phyloP scores from a whole-genome alignment of 92 coral and sea anemone species.

The Paramuricea clavata region DNA sequence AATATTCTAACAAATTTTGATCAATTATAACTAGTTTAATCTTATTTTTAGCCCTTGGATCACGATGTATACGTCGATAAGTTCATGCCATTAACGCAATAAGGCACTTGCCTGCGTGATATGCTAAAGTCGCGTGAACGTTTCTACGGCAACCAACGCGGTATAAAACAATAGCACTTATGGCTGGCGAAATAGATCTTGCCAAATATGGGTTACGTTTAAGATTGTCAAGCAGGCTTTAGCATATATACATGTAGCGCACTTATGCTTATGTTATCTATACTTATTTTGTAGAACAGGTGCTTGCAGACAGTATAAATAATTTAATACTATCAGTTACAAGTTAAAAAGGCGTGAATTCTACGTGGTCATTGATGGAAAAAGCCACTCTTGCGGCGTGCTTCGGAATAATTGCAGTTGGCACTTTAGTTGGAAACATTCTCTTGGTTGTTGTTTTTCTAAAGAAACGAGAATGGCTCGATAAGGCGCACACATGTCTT shows the following conservation, averaged over 20 bases:
- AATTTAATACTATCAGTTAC: not conserved
- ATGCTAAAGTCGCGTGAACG: not conserved
- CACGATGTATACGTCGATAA: too few species aligned
- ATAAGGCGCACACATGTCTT: conserved; percentile 74
- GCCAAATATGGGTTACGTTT: not conserved
- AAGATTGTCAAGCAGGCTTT: not conserved
- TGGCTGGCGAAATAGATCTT: not conserved
- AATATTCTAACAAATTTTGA: too few species aligned
- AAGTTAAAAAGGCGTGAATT: not conserved
- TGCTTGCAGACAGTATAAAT: too few species aligned
- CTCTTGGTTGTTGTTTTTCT: conserved; percentile 74
- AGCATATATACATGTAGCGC: not conserved
- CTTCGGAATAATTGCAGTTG: conserved; percentile 83
- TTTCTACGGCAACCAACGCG: not conserved
- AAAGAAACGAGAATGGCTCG: conserved; percentile 76
- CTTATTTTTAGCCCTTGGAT: too few species aligned
- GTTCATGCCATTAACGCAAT: too few species aligned
- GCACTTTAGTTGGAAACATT: conserved; percentile 78
- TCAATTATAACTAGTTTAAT: too few species aligned
- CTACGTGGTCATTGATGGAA: conserved; percentile 46
- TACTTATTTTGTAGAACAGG: not conserved
- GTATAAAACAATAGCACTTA: not conserved
- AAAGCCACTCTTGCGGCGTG: conserved; percentile 30
- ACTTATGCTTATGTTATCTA: not conserved
- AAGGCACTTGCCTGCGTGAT: too few species aligned